These are phyloP conservation scores for Anagrus nilaparvatae DNA, from an alignment of 1,140 invertebrate genomes.

Conservation along the genomic window DNA sequence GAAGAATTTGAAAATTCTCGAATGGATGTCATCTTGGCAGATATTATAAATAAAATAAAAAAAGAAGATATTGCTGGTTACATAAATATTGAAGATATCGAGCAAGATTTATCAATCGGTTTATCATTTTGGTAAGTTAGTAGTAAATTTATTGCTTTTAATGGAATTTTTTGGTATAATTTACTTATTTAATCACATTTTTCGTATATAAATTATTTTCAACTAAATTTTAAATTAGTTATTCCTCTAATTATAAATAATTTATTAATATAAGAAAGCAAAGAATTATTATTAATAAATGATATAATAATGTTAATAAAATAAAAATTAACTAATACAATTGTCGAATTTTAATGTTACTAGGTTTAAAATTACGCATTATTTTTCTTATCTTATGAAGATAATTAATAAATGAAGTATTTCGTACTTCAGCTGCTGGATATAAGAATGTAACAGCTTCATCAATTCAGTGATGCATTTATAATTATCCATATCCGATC, in stretches of 20 bases:
- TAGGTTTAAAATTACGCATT: conserved; percentile 13
- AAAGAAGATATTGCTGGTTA: too few relatives aligned
- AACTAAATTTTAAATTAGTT: too few relatives aligned
- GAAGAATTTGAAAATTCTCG: too few relatives aligned
- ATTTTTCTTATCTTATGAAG: conserved; percentile 8
- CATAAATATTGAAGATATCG: too few relatives aligned
- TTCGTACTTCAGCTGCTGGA: conserved; percentile 49
- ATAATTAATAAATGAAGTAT: conserved; percentile 15
- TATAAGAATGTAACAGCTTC: conserved; percentile 64
- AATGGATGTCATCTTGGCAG: too few relatives aligned
- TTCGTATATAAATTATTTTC: too few relatives aligned
- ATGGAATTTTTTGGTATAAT: too few relatives aligned
- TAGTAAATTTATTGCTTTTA: too few relatives aligned
- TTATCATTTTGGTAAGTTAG: too few relatives aligned
- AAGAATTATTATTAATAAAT: not conserved
- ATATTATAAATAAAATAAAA: too few relatives aligned
- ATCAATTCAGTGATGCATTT: conserved; percentile 55
- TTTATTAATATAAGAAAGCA: not conserved
- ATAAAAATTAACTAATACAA: not conserved
- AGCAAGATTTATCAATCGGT: too few relatives aligned
- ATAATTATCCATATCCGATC: conserved; percentile 73
- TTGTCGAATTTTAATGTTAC: conserved; percentile 10
- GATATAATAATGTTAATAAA: not conserved
- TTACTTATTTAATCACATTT: too few relatives aligned
- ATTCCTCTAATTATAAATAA: not conserved